Evolutionary conservation across 2,113 vertebrate species (phyloP), one percentile per base, ranked within the genome.

Genomic region (Zosterops japonicus): DNA sequence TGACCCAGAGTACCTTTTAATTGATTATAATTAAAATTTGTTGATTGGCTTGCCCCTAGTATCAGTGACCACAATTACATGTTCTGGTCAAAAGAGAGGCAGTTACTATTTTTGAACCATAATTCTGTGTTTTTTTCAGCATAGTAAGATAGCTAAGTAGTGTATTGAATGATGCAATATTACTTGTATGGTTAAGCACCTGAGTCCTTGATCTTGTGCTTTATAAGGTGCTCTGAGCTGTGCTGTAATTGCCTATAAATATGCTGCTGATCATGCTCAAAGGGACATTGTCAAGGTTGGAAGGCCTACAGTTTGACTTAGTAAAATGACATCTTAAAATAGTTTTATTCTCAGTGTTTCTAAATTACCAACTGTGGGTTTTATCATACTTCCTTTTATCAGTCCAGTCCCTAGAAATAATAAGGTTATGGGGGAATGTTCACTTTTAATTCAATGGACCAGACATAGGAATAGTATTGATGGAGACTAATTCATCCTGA

Each of bases 191-290:
- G 69, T 76, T 65, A 56, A 92, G 78, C 59, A 59, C 29, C 75
- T 12, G 52, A 61, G 93, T 86, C 39, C 91, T 96, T 93, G 89
- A 72, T 94, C 90, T 94, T 87, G 68, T 94, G 24, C 88, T 94
- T 91, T 61, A 42, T 47, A 82, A 95, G 92, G 63, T 64, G 47
- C 81, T 88, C 85, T 71, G 84, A 94, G 93, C 83, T 70, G 80
- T 65, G 86, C 80, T 79, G 83, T 91, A 91, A 94, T 74, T 29
- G 87, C 71, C 84, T 72, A 4, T 33, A 92, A 95, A 94, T 89
- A 94, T n/a, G 81, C 63, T 25, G 29, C 68, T 91, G 88, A 42
- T 84, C 88, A 13, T 49, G 52, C 85, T 79, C 57, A 92, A 64
- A 74, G 72, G 86, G 89, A 72, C 80, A 31, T 18, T 42, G 77